These are phyloP conservation scores for Teleiodes luculella DNA, from an alignment of 2,888 invertebrate species.

Conservation along the genomic window DNA sequence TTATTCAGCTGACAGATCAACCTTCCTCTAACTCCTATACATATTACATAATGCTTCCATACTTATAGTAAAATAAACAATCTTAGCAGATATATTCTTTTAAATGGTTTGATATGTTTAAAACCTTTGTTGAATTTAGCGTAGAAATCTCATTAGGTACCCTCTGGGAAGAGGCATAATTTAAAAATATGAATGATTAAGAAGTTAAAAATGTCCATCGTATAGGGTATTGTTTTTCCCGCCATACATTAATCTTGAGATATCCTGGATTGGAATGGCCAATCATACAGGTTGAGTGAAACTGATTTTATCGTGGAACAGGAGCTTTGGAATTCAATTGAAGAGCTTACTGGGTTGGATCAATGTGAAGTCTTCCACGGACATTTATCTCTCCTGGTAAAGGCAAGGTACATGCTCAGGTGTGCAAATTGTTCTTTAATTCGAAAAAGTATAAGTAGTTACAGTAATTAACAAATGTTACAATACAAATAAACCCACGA, in stretches of 20 bases:
- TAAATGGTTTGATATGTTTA: no score
- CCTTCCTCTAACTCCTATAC: slow-evolving; percentile 47
- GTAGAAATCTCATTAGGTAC: no score
- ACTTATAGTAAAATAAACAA: no score
- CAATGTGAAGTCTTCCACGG: not conserved
- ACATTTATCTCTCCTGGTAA: not conserved
- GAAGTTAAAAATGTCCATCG: no score
- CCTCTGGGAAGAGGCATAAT: no score
- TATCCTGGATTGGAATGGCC: not conserved
- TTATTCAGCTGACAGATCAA: slow-evolving; percentile 44
- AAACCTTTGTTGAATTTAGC: no score
- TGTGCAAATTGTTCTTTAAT: not conserved
- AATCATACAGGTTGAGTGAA: not conserved
- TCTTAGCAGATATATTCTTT: not conserved
- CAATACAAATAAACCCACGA: no score
- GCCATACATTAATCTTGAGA: no score
- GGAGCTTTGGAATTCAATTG: not conserved
- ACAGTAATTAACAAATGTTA: no score
- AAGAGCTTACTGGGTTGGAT: not conserved
- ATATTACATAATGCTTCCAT: slow-evolving; percentile 39
- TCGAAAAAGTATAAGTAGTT: no score
- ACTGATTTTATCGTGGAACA: not conserved
- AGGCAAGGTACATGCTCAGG: not conserved
- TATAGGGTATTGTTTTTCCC: no score
- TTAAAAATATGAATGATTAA: no score